These are phyloP conservation scores for Elephantulus edwardii DNA, from an alignment of 2,113 vertebrate species.

Conservation along the genomic window DNA sequence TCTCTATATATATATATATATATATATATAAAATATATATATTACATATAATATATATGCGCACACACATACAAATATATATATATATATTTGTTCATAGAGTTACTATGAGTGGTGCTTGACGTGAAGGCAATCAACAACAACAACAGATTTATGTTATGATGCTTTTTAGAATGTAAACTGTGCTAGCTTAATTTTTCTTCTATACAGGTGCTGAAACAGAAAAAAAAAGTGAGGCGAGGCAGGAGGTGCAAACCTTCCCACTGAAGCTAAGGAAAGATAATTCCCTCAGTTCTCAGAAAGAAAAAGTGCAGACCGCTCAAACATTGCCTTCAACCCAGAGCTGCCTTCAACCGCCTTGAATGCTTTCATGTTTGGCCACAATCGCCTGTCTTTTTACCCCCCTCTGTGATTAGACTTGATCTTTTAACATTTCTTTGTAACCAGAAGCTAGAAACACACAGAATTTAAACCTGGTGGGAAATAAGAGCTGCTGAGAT, in stretches of 20 bases:
- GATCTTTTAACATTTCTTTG: constrained; percentile 53
- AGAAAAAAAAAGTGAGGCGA: background rate
- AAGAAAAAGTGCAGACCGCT: constrained; percentile 6
- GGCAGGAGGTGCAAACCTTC: background rate
- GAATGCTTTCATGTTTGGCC: background rate
- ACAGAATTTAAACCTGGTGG: background rate
- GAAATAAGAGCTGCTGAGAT: constrained; percentile 6
- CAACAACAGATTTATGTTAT: no score
- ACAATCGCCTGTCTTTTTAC: background rate
- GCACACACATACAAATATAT: no score
- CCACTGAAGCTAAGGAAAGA: constrained; percentile 21
- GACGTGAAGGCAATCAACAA: no score
- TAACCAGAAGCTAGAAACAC: constrained; percentile 39
- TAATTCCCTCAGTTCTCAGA: constrained; percentile 4
- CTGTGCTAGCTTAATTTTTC: constrained; percentile 14
- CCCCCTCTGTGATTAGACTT: background rate
- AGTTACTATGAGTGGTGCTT: no score
- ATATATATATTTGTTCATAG: no score
- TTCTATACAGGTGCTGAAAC: background rate
- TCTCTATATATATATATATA: no score
- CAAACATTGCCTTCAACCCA: background rate
- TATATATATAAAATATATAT: no score
- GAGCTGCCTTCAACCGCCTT: constrained; percentile 3
- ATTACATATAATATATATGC: no score
- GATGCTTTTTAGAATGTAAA: no score